Base-by-base conservation (phyloP, 2,113 vertebrate species). In the Dasypus novemcinctus region DNA sequence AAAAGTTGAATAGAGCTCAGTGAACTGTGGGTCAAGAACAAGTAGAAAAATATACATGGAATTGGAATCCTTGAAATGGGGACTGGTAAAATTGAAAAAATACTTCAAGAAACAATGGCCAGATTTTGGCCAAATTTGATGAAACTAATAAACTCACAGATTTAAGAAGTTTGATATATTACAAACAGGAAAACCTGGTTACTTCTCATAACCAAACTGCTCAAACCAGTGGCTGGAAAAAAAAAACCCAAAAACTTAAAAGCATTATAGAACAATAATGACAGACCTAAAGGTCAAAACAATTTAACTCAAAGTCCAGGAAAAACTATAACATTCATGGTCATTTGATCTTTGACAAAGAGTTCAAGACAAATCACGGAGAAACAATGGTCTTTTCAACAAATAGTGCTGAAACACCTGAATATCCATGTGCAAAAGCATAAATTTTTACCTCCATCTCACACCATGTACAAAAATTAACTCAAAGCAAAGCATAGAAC, bases 41-140 rank as follows among this genome's bases (percentile, higher is more conserved):
- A 49, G 17, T 14, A 82, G 52, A 81, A 95, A 95, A 75, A 87
- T 18, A 88, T 41, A 92, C 13, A 49, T 31, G 11, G 33, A 38
- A 57, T 31, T 78, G 21, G 20, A 33, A 69, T 75, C n/a, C 20
- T 18, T 75, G 59, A 82, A 75, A 91, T 68, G 36, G 15, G 29
- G n/a, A 10, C 7, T 49, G 8, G 27, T 18, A 75, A 41, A 66
- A 82, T 0, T 82, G 68, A 87, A 82, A 81, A 89, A 88, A 69
- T 87, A 76, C 66, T 82, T 92, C 57, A 66, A n/a, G 12, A 75
- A 75, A 57, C 57, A 83, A 14, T 75, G 29, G 27, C 18, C 27
- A 88, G 87, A 69, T n/a, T 76, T 68, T 83, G 21, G n/a, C 74
- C 38, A 66, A 95, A 88, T 72, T 81, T 75, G 49, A 87, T 76